Conservation (phyloP, 23 tunicate genomes). For the Trididemnum clinides region DNA sequence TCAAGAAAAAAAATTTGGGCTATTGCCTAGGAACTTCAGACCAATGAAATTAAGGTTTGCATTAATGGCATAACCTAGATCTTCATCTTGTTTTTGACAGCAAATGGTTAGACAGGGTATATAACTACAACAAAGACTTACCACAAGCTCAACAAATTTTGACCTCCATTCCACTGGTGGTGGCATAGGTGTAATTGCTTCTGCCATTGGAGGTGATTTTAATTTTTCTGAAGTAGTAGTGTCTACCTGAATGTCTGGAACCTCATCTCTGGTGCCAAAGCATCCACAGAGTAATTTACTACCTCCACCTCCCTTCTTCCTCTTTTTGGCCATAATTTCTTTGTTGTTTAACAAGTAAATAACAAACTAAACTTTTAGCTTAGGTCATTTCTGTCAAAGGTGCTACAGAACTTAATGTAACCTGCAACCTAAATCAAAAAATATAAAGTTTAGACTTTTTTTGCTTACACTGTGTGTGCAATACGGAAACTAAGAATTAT, state of each 20-base stretch:
- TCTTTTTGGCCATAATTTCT: constrained; percentile 44
- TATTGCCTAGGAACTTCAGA: too few species aligned
- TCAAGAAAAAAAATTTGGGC: too few species aligned
- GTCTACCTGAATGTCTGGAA: constrained; percentile 76
- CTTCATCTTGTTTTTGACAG: too few species aligned
- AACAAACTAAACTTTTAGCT: background rate
- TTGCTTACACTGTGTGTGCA: too few species aligned
- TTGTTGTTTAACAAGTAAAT: background rate
- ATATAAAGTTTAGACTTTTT: background rate
- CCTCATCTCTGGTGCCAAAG: constrained; percentile 77
- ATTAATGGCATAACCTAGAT: too few species aligned
- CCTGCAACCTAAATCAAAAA: background rate
- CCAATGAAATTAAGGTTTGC: too few species aligned
- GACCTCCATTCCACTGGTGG: constrained; percentile 66
- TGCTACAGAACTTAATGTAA: background rate
- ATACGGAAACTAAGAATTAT: too few species aligned
- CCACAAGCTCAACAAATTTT: constrained; percentile 84
- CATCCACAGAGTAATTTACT: constrained; percentile 70
- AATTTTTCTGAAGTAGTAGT: constrained; percentile 19
- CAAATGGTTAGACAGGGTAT: background rate
- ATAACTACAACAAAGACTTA: too few species aligned
- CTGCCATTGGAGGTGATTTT: constrained; percentile 36
- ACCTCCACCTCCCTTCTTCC: constrained; percentile 48
- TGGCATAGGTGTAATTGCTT: constrained; percentile 77
- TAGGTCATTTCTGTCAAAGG: too few species aligned